Conservation (phyloP, 2,888 invertebrate species). For the Oasisia sp. region DNA sequence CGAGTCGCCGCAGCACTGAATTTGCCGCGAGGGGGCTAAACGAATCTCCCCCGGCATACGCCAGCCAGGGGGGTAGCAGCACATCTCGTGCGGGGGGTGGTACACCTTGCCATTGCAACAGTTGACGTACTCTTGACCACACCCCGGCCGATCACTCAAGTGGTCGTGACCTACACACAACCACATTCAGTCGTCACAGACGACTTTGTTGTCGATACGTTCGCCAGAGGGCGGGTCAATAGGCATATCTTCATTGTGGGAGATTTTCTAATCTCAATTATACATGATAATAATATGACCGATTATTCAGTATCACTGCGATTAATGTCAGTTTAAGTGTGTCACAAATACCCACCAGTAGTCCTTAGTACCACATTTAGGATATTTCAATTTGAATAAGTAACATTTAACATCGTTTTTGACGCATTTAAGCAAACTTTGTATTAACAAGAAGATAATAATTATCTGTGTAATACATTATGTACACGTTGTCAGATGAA, state of each 20-base stretch:
- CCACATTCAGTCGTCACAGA: not conserved
- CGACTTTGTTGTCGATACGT: not conserved
- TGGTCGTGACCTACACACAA: not conserved
- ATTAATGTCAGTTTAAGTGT: too few species aligned
- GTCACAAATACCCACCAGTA: too few species aligned
- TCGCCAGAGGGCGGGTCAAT: not conserved
- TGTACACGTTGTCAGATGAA: not conserved
- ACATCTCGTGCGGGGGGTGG: not conserved
- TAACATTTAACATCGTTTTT: too few species aligned
- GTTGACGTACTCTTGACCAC: not conserved
- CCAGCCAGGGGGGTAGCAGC: not conserved
- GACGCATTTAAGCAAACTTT: too few species aligned
- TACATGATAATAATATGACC: too few species aligned
- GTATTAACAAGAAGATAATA: too few species aligned
- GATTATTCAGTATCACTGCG: too few species aligned
- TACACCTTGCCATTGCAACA: conserved; percentile 4
- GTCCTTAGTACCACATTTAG: too few species aligned
- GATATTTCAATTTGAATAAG: too few species aligned
- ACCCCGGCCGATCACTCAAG: not conserved
- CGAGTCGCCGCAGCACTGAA: not conserved
- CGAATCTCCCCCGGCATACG: not conserved
- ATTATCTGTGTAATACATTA: not conserved
- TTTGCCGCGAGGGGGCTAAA: not conserved
- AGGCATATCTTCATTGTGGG: not conserved
- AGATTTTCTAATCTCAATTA: too few species aligned